These are phyloP conservation scores for Diplogasteroides magnus DNA, from an alignment of 1,140 invertebrate genomes.

Conservation along the genomic window DNA sequence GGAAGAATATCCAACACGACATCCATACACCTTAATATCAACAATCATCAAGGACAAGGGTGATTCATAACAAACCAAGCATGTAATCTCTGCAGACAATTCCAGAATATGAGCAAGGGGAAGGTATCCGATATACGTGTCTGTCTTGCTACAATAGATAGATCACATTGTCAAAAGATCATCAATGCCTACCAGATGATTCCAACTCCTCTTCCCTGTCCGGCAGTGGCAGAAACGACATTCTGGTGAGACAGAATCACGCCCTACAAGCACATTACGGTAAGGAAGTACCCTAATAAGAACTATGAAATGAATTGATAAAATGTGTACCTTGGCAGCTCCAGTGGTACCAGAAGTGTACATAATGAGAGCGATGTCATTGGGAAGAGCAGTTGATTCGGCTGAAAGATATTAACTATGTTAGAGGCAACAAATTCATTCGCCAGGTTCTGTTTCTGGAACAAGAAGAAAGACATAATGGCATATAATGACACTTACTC, in stretches of 20 bases:
- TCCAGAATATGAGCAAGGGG: constrained; percentile 33
- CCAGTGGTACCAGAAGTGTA: constrained; percentile 22
- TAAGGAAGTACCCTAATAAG: no score
- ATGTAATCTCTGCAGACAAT: constrained; percentile 22
- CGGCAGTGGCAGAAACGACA: constrained; percentile 14
- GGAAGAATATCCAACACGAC: constrained; percentile 22
- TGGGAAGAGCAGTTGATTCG: constrained; percentile 15
- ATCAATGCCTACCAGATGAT: constrained; percentile 17
- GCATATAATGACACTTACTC: neutral
- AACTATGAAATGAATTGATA: no score
- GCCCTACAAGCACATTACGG: no score
- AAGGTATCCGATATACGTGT: constrained; percentile 27
- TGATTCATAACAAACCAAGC: neutral
- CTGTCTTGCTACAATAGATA: constrained; percentile 11
- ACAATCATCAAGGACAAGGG: no score
- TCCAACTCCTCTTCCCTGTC: constrained; percentile 20
- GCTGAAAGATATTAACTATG: neutral
- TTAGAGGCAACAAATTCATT: neutral
- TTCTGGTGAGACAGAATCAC: constrained; percentile 58
- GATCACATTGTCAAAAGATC: neutral
- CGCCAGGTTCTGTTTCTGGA: no score
- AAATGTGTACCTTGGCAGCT: constrained; percentile 35
- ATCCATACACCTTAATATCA: neutral
- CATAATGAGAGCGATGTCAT: constrained; percentile 19
- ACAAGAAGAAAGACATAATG: neutral